Evolutionary conservation across 92 coral and sea anemone genomes (phyloP).

Genomic region (Phenganax stokvisi): DNA sequence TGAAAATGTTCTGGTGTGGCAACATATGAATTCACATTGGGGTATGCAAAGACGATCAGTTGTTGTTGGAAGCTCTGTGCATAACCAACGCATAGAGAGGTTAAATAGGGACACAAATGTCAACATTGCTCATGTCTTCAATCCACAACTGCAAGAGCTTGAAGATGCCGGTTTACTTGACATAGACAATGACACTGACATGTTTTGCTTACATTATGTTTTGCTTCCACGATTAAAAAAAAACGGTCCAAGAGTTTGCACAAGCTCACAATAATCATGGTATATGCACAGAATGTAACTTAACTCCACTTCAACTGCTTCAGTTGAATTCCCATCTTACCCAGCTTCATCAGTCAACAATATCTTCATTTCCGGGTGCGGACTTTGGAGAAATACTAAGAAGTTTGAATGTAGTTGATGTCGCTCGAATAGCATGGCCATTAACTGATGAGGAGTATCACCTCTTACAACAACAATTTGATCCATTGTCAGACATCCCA

Average conservation of each 20-base stretch:
- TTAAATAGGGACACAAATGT: conserved; percentile 17
- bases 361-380: background rate
- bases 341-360: conserved; percentile 14
- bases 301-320: no score
- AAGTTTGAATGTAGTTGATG: conserved; percentile 1
- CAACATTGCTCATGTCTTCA: no score
- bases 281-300: no score
- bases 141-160: background rate
- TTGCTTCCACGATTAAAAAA: conserved; percentile 20
- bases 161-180: conserved; percentile 27
- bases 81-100: conserved; percentile 26
- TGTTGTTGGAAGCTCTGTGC: conserved; percentile 35
- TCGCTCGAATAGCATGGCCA: conserved; percentile 18
- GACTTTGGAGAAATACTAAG: background rate
- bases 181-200: background rate
- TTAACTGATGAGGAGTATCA: conserved; percentile 17
- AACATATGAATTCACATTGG: conserved; percentile 20
- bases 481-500: conserved; percentile 29
- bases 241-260: conserved; percentile 1
- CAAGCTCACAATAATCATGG: background rate
- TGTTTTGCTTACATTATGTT: conserved; percentile 27
- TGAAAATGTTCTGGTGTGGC: conserved; percentile 23
- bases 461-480: background rate
- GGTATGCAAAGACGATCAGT: conserved; percentile 12
- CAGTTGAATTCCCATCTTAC: conserved; percentile 17